Conservation (phyloP, 2,888 invertebrate genomes). For the Harpalus rufipes region DNA sequence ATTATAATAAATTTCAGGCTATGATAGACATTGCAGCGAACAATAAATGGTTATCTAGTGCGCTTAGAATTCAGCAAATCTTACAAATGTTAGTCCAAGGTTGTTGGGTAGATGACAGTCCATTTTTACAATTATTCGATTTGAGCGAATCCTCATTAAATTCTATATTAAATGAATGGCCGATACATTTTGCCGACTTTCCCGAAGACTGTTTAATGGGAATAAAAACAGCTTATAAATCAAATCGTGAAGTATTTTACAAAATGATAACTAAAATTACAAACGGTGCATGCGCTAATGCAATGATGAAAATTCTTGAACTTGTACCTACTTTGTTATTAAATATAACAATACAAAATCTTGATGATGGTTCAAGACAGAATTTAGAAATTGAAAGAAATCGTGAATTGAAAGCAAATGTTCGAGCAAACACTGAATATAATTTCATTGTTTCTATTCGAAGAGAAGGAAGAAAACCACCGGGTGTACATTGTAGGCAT, state of each 20-base stretch:
- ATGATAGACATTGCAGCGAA: constrained; percentile 97
- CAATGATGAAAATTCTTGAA: constrained; percentile 40
- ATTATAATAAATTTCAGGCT: no score
- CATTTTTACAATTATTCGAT: constrained; percentile 88
- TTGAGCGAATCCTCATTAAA: constrained; percentile 83
- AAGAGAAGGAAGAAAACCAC: constrained; percentile 74
- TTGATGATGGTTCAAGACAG: constrained; percentile 12
- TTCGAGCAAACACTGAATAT: constrained; percentile 74
- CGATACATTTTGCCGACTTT: constrained; percentile 63
- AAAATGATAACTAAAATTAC: constrained; percentile 60
- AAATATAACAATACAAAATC: constrained; percentile 32
- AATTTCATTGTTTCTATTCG: constrained; percentile 72
- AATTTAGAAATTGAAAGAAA: neutral
- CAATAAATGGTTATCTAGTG: constrained; percentile 92
- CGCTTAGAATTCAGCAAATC: constrained; percentile 86
- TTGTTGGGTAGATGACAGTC: constrained; percentile 88
- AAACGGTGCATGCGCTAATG: neutral
- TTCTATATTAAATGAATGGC: constrained; percentile 79
- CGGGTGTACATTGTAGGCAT: constrained; percentile 87
- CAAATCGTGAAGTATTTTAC: constrained; percentile 74
- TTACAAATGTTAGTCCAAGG: constrained; percentile 96
- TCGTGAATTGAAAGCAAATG: constrained; percentile 74
- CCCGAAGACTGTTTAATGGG: constrained; percentile 21
- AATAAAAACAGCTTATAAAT: constrained; percentile 69
- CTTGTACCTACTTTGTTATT: constrained; percentile 25